Evolutionary conservation across 2,888 invertebrate species (phyloP), one percentile per base, ranked within the genome.

Genomic region (Bombyx huttoni): DNA sequence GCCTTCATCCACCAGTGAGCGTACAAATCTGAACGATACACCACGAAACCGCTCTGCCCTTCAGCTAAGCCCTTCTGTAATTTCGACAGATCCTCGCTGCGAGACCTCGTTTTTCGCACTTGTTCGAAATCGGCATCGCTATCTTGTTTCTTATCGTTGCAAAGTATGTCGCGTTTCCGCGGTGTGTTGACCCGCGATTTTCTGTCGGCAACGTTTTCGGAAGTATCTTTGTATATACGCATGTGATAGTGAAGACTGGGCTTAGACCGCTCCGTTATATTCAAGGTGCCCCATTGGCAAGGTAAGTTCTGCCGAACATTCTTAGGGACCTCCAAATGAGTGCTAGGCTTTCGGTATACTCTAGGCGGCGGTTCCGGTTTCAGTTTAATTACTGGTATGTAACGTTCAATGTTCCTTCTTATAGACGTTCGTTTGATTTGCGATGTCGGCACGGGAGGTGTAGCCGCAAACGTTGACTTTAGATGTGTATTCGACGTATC

Each of bases 1-100:
- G 94, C 94, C 90, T 96, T 96, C 89, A 96, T 92, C 95, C 96
- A 96, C 96, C 96, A 96, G 88, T 96, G 96, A 58, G 95, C 96
- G 81, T 96, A 96, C 81, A 96, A 89, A 70, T 95, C 95, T 49
- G 95, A 95, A 55, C 93, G 93, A 81, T 93, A 96, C 71, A 93
- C 89, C 78, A 90, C 79, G 63, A 86, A 87, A 56, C 87, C 87
- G 60, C 80, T 75, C 59, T 82, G 78, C 52, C 75, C 71, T 64
- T 80, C 84, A 51, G 76, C 68, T 59, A 82, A 65, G 62, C 78
- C 75, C 70, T 83, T 82, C 75, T 81, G 83, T 72, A 76, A 60
- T 68, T 89, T 89, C 3, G 84, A 78, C 58, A 85, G 67, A 60
- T 89, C 89, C 65, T 85, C 88, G 62, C 89, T 89, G 51, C 85